Percentiles rank a stretch among this genome's conserved stretches.
These are phyloP conservation scores for Acrobasis consociella DNA, from an alignment of 2,888 invertebrate species.

Conservation along the genomic window DNA sequence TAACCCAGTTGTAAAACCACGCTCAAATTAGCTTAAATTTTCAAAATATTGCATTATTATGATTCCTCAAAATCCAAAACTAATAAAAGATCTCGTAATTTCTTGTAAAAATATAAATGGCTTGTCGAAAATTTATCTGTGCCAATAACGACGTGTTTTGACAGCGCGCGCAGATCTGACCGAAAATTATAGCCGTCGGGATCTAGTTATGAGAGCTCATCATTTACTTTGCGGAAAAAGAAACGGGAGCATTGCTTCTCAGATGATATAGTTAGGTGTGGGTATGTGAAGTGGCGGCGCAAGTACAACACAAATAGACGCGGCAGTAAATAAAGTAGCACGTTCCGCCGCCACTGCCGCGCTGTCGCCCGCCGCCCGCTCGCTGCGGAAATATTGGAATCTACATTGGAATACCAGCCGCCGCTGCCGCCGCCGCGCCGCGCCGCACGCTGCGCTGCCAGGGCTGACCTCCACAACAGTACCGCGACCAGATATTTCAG, in stretches of 20 bases:
- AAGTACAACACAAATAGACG: slow-evolving; percentile 29
- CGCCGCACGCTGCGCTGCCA: slow-evolving; percentile 4
- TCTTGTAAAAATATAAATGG: slow-evolving; percentile 1
- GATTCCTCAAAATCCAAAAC: not conserved
- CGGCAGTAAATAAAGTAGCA: slow-evolving; percentile 30
- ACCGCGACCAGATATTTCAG: too few species aligned
- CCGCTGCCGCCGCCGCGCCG: too few species aligned
- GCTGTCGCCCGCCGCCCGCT: slow-evolving; percentile 1
- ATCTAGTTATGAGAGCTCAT: slow-evolving; percentile 11
- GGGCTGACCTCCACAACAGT: not conserved
- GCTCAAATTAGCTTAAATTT: not conserved
- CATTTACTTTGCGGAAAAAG: not conserved
- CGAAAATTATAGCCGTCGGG: slow-evolving; percentile 2
- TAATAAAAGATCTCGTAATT: not conserved
- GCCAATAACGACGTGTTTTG: slow-evolving; percentile 19
- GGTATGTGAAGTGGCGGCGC: slow-evolving; percentile 1
- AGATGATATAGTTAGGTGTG: slow-evolving; percentile 4
- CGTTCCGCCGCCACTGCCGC: slow-evolving; percentile 24
- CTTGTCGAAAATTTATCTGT: not conserved
- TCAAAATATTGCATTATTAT: not conserved
- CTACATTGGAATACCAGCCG: slow-evolving; percentile 1
- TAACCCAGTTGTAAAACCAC: not conserved
- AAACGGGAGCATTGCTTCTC: not conserved
- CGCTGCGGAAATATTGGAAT: too few species aligned
- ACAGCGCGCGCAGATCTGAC: slow-evolving; percentile 10